phyloP scores from a whole-genome alignment of 2,888 invertebrate species.

The Crioceris asparagi region DNA sequence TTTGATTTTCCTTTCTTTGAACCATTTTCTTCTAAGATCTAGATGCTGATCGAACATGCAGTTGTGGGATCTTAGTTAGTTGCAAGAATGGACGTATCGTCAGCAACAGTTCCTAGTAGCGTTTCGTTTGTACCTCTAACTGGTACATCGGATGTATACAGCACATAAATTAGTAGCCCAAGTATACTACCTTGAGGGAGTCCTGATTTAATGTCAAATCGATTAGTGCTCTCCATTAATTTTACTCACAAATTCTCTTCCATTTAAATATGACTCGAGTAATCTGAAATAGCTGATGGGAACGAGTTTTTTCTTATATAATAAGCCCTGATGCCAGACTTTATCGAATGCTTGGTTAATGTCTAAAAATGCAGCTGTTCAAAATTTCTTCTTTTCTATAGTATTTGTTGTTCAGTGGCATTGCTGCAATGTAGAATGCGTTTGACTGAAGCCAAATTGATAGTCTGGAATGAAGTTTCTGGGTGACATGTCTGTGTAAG shows the following conservation, averaged over 20 bases:
- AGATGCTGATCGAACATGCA: constrained; percentile 2
- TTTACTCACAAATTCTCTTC: not conserved
- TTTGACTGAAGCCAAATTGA: constrained; percentile 2
- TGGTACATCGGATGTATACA: not conserved
- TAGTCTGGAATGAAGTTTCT: not conserved
- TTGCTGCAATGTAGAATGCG: not conserved
- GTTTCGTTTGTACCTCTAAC: not conserved
- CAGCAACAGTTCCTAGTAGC: not conserved
- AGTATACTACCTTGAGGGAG: not conserved
- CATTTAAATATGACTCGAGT: constrained; percentile 1
- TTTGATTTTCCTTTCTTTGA: not conserved
- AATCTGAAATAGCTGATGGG: constrained; percentile 1
- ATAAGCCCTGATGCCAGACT: constrained; percentile 3
- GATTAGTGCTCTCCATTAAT: not conserved
- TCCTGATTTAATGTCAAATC: not conserved
- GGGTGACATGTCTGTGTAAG: not conserved
- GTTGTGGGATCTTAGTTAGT: not conserved
- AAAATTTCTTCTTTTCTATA: not conserved
- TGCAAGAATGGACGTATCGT: not conserved
- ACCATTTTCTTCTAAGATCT: not conserved
- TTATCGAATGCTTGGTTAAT: constrained; percentile 2
- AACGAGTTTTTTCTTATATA: constrained; percentile 1
- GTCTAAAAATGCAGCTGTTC: constrained; percentile 2
- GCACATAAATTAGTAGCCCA: not conserved
- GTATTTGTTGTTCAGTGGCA: not conserved